Evolutionary conservation across 2,797 vertebrate genomes (phyloP).

Genomic region (Chloroceryle amazona): DNA sequence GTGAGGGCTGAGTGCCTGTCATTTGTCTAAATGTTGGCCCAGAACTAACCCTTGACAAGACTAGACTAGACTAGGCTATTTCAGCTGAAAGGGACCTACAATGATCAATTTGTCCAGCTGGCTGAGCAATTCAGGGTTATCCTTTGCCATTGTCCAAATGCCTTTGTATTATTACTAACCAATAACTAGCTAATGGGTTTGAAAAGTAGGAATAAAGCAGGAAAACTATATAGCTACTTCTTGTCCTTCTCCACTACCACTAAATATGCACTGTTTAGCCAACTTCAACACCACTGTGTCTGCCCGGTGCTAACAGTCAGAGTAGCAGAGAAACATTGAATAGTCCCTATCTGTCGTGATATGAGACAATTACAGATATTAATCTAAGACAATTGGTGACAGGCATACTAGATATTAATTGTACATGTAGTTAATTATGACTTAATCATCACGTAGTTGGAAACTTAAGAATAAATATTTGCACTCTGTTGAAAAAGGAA

Average conservation of each 20-base stretch:
- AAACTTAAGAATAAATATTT: not conserved
- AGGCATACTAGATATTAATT: not conserved
- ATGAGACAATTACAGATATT: not conserved
- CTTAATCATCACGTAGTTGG: not conserved
- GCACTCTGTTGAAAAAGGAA: not conserved
- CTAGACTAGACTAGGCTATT: not conserved
- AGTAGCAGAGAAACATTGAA: not conserved
- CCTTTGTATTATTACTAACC: not conserved
- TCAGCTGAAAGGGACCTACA: not conserved
- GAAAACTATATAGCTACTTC: not conserved
- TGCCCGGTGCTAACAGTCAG: not conserved
- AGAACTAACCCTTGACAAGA: not conserved
- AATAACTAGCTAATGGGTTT: not conserved
- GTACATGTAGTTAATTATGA: not conserved
- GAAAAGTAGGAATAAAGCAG: not conserved
- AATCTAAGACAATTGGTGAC: not conserved
- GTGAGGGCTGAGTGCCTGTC: too few species aligned
- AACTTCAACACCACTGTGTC: not conserved
- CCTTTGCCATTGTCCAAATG: not conserved
- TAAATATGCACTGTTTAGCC: not conserved
- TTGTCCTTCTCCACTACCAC: accelerated
- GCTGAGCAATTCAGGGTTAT: not conserved
- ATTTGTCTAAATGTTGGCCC: too few species aligned
- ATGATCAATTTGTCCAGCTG: not conserved
- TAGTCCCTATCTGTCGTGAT: not conserved